These are phyloP conservation scores for Lacanobia wlatinum DNA, from an alignment of 2,888 invertebrate genomes.

Conservation along the genomic window DNA sequence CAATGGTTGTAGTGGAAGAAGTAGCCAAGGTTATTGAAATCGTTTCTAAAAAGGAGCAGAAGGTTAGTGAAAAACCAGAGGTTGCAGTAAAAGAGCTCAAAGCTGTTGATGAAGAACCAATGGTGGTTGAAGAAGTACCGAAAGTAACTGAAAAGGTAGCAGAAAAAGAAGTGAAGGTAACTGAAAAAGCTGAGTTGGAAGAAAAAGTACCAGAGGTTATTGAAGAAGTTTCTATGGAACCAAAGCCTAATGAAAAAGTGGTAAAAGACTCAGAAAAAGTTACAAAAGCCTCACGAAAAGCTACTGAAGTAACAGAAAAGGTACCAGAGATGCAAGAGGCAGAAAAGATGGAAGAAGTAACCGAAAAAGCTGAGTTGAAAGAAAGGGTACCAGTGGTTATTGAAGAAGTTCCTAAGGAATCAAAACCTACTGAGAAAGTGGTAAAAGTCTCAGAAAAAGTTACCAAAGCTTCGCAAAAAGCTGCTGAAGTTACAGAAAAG, in stretches of 20 bases:
- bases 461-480: slow-evolving; percentile 1
- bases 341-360: slow-evolving; percentile 34
- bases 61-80: slow-evolving; percentile 2
- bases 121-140: slow-evolving; percentile 16
- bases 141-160: neutral
- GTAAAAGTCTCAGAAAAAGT: slow-evolving; percentile 10
- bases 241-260: slow-evolving; percentile 4
- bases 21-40: neutral
- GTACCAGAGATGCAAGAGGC: slow-evolving; percentile 33
- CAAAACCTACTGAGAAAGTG: slow-evolving; percentile 5
- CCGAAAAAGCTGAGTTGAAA: slow-evolving; percentile 17
- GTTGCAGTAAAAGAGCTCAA: slow-evolving; percentile 1
- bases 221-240: slow-evolving; percentile 10
- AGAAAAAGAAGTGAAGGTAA: neutral
- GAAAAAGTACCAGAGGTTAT: slow-evolving; percentile 2
- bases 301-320: slow-evolving; percentile 8
- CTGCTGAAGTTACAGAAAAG: slow-evolving; percentile 7
- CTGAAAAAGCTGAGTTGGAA: neutral
- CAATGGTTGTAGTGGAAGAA: slow-evolving; percentile 3
- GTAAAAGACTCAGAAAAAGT: slow-evolving; percentile 9
- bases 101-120: slow-evolving; percentile 6
- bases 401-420: slow-evolving; percentile 9
- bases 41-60: slow-evolving; percentile 18
- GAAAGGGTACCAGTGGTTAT: neutral
- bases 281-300: neutral